phyloP scores from a whole-genome alignment of 2,797 vertebrate genomes.

The Danio albolineatus region DNA sequence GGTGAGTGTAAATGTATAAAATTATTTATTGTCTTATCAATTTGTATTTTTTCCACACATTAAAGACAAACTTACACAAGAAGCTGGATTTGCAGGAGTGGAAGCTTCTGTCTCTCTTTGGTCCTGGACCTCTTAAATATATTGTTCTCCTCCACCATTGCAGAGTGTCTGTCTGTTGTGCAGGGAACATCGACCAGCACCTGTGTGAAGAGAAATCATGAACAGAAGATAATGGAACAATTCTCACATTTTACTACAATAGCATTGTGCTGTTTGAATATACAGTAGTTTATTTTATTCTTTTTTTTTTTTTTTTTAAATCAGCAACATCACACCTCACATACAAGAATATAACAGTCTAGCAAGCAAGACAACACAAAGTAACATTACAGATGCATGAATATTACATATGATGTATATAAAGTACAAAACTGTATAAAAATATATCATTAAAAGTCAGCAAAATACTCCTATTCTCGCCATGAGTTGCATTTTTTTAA shows the following conservation, averaged over 20 bases:
- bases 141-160: slow-evolving; percentile 90
- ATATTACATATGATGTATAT: too few relatives aligned
- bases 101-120: slow-evolving; percentile 88
- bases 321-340: not conserved
- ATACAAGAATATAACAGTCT: not conserved
- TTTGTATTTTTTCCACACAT: too few relatives aligned
- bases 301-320: not conserved
- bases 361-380: not conserved
- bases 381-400: not conserved
- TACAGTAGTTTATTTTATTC: too few relatives aligned
- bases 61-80: slow-evolving; percentile 84
- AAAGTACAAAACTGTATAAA: not conserved
- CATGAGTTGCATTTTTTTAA: too few relatives aligned
- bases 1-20: too few relatives aligned
- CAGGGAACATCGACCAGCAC: slow-evolving; percentile 97
- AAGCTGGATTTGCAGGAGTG: slow-evolving; percentile 87
- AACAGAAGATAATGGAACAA: not conserved
- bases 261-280: not conserved
- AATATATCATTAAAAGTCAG: too few relatives aligned
- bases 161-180: slow-evolving; percentile 90
- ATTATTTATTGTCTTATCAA: too few relatives aligned
- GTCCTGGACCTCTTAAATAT: slow-evolving; percentile 85
- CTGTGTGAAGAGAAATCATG: slow-evolving; percentile 68
- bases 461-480: too few relatives aligned
- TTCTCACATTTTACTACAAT: not conserved